Percentiles rank a stretch among this genome's conserved stretches.
phyloP scores from a whole-genome alignment of 2,888 invertebrate genomes.

The Bedellia somnulentella region DNA sequence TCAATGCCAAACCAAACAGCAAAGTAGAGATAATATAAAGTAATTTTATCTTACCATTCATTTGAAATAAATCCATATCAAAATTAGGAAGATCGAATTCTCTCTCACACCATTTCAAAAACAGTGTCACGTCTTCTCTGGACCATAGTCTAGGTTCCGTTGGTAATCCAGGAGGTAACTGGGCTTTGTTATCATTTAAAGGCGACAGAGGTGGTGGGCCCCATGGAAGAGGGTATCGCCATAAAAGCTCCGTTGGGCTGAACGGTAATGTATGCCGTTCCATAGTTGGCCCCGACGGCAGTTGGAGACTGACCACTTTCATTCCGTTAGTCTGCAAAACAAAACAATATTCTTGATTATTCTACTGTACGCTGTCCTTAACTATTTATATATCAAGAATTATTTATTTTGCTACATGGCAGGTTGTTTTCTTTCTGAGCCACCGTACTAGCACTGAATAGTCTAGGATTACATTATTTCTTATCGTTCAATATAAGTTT shows the following conservation, averaged over 20 bases:
- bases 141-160: conserved; percentile 90
- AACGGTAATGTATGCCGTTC: conserved; percentile 80
- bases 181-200: conserved; percentile 82
- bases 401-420: too few species aligned
- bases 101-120: conserved; percentile 88
- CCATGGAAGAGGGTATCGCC: conserved; percentile 84
- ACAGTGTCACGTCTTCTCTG: conserved; percentile 84
- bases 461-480: too few species aligned
- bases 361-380: too few species aligned
- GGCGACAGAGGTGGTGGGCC: conserved; percentile 70
- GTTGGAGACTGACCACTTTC: conserved; percentile 70
- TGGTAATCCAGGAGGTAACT: conserved; percentile 79
- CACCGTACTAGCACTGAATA: too few species aligned
- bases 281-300: conserved; percentile 73
- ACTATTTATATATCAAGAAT: too few species aligned
- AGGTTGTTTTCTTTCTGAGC: too few species aligned
- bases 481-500: too few species aligned
- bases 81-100: conserved; percentile 91
- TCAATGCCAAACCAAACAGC: background rate
- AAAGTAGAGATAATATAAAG: too few species aligned
- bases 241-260: conserved; percentile 79
- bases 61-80: conserved; percentile 92
- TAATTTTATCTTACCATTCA: conserved; percentile 90
- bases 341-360: too few species aligned
- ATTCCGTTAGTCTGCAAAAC: conserved; percentile 49